Conservation (phyloP, 2,113 vertebrate genomes). For the Lamprotornis superbus region DNA sequence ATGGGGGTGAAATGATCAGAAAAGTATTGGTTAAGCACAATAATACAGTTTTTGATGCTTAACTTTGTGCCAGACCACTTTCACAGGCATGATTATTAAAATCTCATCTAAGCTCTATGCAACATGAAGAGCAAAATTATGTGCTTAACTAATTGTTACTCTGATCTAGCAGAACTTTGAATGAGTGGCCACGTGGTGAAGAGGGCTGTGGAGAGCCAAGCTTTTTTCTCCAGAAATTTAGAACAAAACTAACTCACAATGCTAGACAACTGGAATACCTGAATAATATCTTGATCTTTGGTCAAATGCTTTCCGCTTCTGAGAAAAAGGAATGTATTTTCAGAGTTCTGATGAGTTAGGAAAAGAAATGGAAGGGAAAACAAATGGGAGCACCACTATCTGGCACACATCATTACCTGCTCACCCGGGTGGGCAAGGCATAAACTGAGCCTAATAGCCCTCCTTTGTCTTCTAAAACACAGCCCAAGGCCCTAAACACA, state of each 20-base stretch:
- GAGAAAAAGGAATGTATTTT: neutral
- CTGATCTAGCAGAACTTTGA: neutral
- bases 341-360: neutral
- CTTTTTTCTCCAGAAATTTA: neutral
- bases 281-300: neutral
- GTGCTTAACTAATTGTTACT: neutral
- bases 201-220: neutral
- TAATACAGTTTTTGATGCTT: neutral
- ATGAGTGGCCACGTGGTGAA: neutral
- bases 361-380: conserved; percentile 51
- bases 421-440: neutral
- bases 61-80: neutral
- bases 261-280: neutral
- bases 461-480: conserved; percentile 35
- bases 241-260: neutral
- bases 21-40: neutral
- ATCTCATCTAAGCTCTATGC: neutral
- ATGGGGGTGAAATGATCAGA: neutral
- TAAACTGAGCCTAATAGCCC: neutral
- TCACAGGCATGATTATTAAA: neutral
- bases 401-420: neutral
- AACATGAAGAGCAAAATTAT: neutral
- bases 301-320: neutral
- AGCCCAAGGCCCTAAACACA: neutral
- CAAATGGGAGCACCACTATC: conserved; percentile 24